Percentiles rank a stretch among this genome's conserved stretches.
These are phyloP conservation scores for Semaprochilodus insignis DNA, from an alignment of 2,797 vertebrate species.

Conservation along the genomic window DNA sequence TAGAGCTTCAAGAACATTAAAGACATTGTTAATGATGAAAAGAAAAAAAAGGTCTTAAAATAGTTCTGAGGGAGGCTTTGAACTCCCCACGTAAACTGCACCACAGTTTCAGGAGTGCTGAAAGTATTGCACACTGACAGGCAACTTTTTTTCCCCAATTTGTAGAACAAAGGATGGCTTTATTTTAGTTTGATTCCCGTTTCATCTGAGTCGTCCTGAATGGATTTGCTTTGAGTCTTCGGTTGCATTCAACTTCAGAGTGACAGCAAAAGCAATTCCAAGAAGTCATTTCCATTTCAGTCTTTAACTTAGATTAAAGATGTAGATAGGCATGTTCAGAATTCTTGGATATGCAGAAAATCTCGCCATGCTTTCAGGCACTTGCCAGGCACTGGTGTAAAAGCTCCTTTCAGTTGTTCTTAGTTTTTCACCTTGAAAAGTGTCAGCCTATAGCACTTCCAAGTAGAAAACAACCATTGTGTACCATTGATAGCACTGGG, in stretches of 20 bases:
- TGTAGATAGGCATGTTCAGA: slow-evolving; percentile 56
- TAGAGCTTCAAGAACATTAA: slow-evolving; percentile 44
- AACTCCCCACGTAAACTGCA: slow-evolving; percentile 18
- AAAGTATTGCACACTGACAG: slow-evolving; percentile 39
- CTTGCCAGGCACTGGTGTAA: neutral
- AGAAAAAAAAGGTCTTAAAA: neutral
- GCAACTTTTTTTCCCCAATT: slow-evolving; percentile 40
- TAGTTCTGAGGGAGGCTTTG: slow-evolving; percentile 17
- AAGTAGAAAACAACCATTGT: too few relatives aligned
- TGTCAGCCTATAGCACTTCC: too few relatives aligned
- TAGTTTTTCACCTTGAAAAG: neutral
- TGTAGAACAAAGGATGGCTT: slow-evolving; percentile 48
- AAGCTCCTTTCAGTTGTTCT: neutral
- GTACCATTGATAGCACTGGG: too few relatives aligned
- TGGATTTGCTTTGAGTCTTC: slow-evolving; percentile 32
- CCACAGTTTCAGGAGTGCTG: neutral
- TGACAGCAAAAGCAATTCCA: slow-evolving; percentile 41
- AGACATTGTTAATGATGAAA: slow-evolving; percentile 26
- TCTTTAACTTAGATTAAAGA: slow-evolving; percentile 74
- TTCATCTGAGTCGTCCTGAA: slow-evolving; percentile 45
- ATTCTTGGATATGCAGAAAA: slow-evolving; percentile 29
- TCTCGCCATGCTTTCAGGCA: slow-evolving; percentile 1
- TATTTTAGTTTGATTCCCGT: slow-evolving; percentile 46
- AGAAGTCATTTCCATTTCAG: slow-evolving; percentile 66
- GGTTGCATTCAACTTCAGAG: slow-evolving; percentile 34